A percentile compares a stretch with the other conserved stretches of the same genome.
These are phyloP conservation scores for Podarcis raffonei DNA, from an alignment of 2,113 vertebrate genomes.

Conservation along the genomic window DNA sequence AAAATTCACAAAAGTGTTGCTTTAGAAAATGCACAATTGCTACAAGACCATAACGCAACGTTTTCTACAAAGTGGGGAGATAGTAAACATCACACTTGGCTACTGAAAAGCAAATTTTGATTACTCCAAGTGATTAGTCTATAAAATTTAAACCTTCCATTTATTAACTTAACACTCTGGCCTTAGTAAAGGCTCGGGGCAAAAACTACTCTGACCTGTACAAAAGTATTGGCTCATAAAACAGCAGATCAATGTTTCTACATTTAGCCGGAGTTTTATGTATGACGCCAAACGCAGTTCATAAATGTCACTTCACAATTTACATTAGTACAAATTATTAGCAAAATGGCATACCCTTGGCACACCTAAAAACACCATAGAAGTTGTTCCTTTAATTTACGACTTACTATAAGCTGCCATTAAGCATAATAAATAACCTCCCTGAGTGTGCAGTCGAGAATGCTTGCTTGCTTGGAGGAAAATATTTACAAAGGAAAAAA, in stretches of 20 bases:
- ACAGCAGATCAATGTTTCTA: constrained; percentile 55
- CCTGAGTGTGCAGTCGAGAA: constrained; percentile 35
- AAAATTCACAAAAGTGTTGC: background rate
- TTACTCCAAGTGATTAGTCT: constrained; percentile 51
- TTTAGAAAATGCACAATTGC: background rate
- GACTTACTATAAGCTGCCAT: constrained; percentile 43
- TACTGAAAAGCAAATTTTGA: constrained; percentile 35
- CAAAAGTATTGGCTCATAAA: constrained; percentile 55
- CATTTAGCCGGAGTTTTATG: constrained; percentile 62
- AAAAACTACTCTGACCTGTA: constrained; percentile 43
- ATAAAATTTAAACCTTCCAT: constrained; percentile 58
- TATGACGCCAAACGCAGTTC: constrained; percentile 62
- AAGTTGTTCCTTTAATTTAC: constrained; percentile 62
- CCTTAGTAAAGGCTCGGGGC: constrained; percentile 42
- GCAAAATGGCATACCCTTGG: constrained; percentile 50
- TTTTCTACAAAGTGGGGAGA: background rate
- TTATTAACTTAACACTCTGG: constrained; percentile 62
- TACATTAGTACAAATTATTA: constrained; percentile 66
- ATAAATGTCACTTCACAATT: constrained; percentile 70
- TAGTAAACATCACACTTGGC: constrained; percentile 36
- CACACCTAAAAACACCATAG: constrained; percentile 39
- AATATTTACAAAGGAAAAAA: constrained; percentile 4
- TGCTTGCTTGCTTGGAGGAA: constrained; percentile 18
- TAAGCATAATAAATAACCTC: constrained; percentile 58
- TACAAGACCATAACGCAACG: constrained; percentile 18